phyloP scores from a whole-genome alignment of 2,113 vertebrate species.

The Rallus limicola region DNA sequence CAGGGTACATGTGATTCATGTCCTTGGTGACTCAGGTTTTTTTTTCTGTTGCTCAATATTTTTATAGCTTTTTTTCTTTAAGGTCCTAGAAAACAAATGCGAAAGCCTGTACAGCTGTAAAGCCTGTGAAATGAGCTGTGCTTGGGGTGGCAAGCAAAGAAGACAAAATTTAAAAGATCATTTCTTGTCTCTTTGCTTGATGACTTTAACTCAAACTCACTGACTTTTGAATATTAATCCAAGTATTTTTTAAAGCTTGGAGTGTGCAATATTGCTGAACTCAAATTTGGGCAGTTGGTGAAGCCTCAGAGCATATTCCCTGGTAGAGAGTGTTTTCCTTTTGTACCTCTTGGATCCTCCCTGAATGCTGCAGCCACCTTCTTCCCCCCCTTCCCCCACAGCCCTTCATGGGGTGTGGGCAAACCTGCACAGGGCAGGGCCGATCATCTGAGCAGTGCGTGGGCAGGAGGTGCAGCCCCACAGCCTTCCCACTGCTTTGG shows the following conservation, averaged over 20 bases:
- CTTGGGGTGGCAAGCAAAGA: not conserved
- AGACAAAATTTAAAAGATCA: not conserved
- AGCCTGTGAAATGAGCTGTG: not conserved
- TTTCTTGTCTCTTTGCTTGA: not conserved
- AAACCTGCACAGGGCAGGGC: rapidly evolving
- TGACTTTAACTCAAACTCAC: not conserved
- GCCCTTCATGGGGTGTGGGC: not conserved
- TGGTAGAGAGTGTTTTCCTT: not conserved
- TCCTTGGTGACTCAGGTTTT: not conserved
- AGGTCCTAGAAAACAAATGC: not conserved
- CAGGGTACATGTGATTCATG: not conserved
- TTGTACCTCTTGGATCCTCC: not conserved
- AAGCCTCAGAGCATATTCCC: not conserved
- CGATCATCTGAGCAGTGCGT: not conserved
- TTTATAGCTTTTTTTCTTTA: not conserved
- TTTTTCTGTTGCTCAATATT: not conserved
- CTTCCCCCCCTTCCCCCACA: not conserved
- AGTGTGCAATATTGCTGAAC: not conserved
- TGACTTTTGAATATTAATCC: not conserved
- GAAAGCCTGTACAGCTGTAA: not conserved
- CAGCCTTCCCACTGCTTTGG: not conserved
- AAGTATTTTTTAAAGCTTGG: not conserved
- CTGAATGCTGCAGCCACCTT: rapidly evolving
- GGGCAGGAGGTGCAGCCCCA: not conserved
- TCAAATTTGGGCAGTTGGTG: not conserved